Percentiles rank a stretch among this genome's conserved stretches.
phyloP scores from a whole-genome alignment of 2,888 invertebrate species.

The Chymomyza fuscimana region DNA sequence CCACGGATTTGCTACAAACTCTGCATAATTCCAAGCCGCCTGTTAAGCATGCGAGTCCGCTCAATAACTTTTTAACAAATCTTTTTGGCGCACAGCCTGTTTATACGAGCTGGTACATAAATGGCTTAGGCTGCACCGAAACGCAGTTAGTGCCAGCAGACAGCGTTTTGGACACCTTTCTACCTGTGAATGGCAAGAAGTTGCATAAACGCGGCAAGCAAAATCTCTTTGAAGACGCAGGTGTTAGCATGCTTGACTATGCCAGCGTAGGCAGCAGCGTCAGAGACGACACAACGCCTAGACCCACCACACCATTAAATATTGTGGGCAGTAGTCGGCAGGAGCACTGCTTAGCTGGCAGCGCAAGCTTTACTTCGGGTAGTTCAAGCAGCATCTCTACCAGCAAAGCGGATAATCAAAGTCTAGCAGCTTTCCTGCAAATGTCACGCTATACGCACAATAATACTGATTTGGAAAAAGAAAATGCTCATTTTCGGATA shows the following conservation, averaged over 20 bases:
- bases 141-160: not conserved
- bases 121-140: slow-evolving; percentile 23
- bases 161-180: slow-evolving; percentile 72
- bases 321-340: slow-evolving; percentile 30
- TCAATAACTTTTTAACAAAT: slow-evolving; percentile 69
- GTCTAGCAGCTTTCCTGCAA: slow-evolving; percentile 86
- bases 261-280: slow-evolving; percentile 12
- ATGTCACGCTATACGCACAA: slow-evolving; percentile 85
- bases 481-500: slow-evolving; percentile 92
- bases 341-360: not conserved
- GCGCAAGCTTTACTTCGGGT: slow-evolving; percentile 20
- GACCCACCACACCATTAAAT: slow-evolving; percentile 41
- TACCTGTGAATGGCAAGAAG: slow-evolving; percentile 76
- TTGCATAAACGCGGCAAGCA: slow-evolving; percentile 66
- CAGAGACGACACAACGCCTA: not conserved
- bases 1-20: slow-evolving; percentile 6
- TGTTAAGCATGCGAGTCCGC: slow-evolving; percentile 59
- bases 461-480: slow-evolving; percentile 89
- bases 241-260: slow-evolving; percentile 64
- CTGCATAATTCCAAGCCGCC: not conserved
- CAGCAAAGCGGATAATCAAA: slow-evolving; percentile 81
- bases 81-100: slow-evolving; percentile 73
- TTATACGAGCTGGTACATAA: slow-evolving; percentile 69
- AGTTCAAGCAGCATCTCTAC: slow-evolving; percentile 50
- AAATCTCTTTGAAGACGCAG: slow-evolving; percentile 73